Evolutionary conservation across 92 coral and sea anemone species (phyloP).

Genomic region (Siderastrea siderea): DNA sequence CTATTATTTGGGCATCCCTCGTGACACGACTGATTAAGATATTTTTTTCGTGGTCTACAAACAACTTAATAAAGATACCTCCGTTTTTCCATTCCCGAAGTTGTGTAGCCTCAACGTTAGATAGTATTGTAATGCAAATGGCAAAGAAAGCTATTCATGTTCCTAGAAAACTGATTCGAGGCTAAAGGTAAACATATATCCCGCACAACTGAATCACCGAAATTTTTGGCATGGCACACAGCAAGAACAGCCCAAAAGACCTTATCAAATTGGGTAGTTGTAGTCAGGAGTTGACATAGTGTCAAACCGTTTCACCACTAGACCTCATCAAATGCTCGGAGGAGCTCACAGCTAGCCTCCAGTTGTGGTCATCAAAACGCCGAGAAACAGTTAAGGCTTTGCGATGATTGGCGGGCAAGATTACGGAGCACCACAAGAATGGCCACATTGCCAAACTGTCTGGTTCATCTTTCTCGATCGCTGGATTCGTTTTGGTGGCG

Average conservation of each 20-base stretch:
- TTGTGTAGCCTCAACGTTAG: too few species aligned
- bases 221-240: background rate
- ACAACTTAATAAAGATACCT: too few species aligned
- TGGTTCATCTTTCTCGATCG: conserved; percentile 58
- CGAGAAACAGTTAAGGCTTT: conserved; percentile 4
- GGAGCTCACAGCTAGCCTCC: background rate
- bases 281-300: too few species aligned
- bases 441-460: conserved; percentile 33
- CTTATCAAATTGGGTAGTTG: background rate
- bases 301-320: too few species aligned
- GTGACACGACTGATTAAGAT: too few species aligned
- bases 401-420: conserved; percentile 22
- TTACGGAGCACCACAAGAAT: conserved; percentile 30
- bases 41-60: too few species aligned
- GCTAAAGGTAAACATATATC: background rate
- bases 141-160: too few species aligned
- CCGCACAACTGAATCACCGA: background rate
- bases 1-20: too few species aligned
- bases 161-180: background rate
- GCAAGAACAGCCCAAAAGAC: background rate
- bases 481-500: conserved; percentile 8
- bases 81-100: too few species aligned
- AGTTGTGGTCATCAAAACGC: background rate
- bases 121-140: too few species aligned
- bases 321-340: background rate